These are phyloP conservation scores for Varroa destructor DNA, from an alignment of 1,140 invertebrate species.

Conservation along the genomic window DNA sequence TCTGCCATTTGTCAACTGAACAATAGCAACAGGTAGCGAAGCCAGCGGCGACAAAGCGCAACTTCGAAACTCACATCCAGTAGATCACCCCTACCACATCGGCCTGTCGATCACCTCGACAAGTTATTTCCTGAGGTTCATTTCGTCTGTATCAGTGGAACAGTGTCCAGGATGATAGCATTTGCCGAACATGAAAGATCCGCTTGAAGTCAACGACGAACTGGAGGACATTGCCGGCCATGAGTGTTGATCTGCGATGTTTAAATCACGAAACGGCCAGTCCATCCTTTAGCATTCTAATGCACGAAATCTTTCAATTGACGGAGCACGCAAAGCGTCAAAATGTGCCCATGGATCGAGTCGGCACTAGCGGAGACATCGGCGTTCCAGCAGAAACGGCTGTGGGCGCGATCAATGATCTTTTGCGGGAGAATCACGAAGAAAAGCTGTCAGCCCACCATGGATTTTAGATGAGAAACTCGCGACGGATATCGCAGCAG, in stretches of 20 bases:
- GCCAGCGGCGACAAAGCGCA: too few species aligned
- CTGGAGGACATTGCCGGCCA: background rate
- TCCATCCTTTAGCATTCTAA: conserved; percentile 73
- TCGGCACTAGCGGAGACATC: conserved; percentile 81
- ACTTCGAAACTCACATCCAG: conserved; percentile 1
- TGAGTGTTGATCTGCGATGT: conserved; percentile 80
- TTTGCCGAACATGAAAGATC: conserved; percentile 1
- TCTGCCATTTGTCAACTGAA: too few species aligned
- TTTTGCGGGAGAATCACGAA: conserved; percentile 38
- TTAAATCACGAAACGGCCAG: conserved; percentile 92
- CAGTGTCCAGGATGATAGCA: background rate
- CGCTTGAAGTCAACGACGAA: background rate
- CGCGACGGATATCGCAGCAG: conserved; percentile 47
- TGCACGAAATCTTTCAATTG: conserved; percentile 84
- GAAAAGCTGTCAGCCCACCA: conserved; percentile 64
- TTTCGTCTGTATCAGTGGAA: background rate
- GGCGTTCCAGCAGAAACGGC: conserved; percentile 41
- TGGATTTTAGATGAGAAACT: conserved; percentile 65
- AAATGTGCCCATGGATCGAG: conserved; percentile 75
- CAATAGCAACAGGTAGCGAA: too few species aligned
- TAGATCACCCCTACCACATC: conserved; percentile 3
- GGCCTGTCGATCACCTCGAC: background rate
- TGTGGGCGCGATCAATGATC: background rate
- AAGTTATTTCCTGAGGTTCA: background rate
- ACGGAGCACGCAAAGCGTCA: conserved; percentile 76